Base-by-base conservation (phyloP, 2,113 vertebrate species). In the Talpa occidentalis region DNA sequence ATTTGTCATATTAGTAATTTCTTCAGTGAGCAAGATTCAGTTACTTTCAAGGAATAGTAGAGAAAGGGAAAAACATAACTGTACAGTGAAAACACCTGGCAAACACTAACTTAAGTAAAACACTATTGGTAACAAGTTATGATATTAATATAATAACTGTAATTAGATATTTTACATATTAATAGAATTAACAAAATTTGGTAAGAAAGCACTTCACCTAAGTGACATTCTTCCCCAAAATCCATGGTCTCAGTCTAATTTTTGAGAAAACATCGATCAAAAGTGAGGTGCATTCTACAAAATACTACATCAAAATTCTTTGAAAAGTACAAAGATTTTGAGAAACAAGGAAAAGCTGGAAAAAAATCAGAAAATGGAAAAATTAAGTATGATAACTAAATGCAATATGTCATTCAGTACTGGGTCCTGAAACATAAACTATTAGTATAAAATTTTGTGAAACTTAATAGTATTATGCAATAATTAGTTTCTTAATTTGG, bases 401-500 rank as follows among this genome's bases (percentile, higher is more conserved):
- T 30, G 3, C 7, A 94, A 26, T 4, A 42, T 42, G 3, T 3
- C 16, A 42, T 44, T 76, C 28, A 52, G 6, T 2, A 59, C 24
- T 64, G 28, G 19, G 60, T 74, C 28, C 32, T 62, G 4, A 11
- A 77, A 56, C 5, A 44, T 60, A 60, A 88, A 95, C 49, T 62
- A 49, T 56, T 64, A 59, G 22, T 79, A 2, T 21, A 69, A 69
- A n/a, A 40, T 19, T 0, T 11, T 90, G 2, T 37, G 21, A 66
- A 74, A 73, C 79, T 32, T 2, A 59, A 67, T 26, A 74, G 2
- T n/a, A 59, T 60, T 82, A 2, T 76, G 40, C 5, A 10, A 21
- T 60, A 30, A 12, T 73, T 35, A 40, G 35, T 82, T 93, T 93
- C n/a, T 83, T 77, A 90, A 26, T 93, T 96, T 91, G 81, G 28